These are phyloP conservation scores for Pempheris klunzingeri DNA, from an alignment of 2,797 vertebrate species.

Conservation along the genomic window DNA sequence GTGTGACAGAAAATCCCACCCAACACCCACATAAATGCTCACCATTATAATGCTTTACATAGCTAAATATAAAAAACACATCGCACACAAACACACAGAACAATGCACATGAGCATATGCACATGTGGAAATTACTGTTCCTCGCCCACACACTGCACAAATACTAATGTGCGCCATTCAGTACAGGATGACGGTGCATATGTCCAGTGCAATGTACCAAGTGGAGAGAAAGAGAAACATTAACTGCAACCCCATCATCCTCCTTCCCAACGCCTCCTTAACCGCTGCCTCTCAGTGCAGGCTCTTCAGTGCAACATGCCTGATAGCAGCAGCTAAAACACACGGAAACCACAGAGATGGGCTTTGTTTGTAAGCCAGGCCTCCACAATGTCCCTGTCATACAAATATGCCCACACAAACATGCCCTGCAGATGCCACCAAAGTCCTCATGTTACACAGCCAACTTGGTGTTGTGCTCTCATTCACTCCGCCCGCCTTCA, in stretches of 20 bases:
- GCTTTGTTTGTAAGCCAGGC: conserved; percentile 74
- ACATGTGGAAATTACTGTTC: conserved; percentile 5
- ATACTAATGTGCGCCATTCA: conserved; percentile 51
- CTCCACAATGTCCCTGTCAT: conserved; percentile 73
- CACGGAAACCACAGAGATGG: conserved; percentile 67
- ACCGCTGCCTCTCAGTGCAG: conserved; percentile 36
- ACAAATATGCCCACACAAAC: conserved; percentile 74
- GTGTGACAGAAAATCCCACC: conserved; percentile 60
- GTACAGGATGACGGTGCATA: conserved; percentile 49
- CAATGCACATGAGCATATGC: background rate
- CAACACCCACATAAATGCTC: conserved; percentile 57
- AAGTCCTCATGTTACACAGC: conserved; percentile 51
- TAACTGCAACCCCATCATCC: conserved; percentile 29
- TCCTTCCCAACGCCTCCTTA: conserved; percentile 25
- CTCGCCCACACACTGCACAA: conserved; percentile 56
- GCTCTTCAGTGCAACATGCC: conserved; percentile 63
- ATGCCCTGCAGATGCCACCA: conserved; percentile 63
- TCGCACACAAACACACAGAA: conserved; percentile 28
- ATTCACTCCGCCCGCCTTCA: conserved; percentile 29
- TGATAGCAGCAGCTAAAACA: conserved; percentile 57
- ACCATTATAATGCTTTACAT: conserved; percentile 70
- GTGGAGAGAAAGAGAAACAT: conserved; percentile 39
- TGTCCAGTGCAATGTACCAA: conserved; percentile 32
- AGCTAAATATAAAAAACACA: conserved; percentile 70
- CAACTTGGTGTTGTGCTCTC: conserved; percentile 36